Evolutionary conservation across 2,888 invertebrate species (phyloP), one percentile per base, ranked within the genome.

Genomic region (Drosophila limbata): DNA sequence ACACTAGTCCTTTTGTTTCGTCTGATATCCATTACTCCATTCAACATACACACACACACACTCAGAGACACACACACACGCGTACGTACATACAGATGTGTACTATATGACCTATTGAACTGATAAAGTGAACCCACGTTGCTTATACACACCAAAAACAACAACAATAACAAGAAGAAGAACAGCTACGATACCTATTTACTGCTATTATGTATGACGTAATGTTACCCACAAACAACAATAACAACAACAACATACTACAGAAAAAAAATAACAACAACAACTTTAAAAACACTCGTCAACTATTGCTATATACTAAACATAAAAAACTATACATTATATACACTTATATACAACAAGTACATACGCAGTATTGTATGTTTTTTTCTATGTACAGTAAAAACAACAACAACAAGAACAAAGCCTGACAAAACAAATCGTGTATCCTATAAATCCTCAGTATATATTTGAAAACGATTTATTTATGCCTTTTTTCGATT

Each of bases 171-270:
- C 37, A 55, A 21, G 8, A 44, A 21, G 8, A 44, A 59, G 31
- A 65, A 77, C 86, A 85, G 81, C 86, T 84, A 88, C 84, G 84
- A 88, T 84, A 83, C 84, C 83, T 84, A 86, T 84, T 83, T 88
- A 83, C 81, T 86, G 84, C 85, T 85, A 73, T 88, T 68, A 80
- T 88, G 83, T 88, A 82, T 82, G 74, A 88, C 84, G 72, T 72
- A 84, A 88, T 73, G 71, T 88, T 77, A 87, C 79, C 84, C 87
- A 84, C 84, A 78, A 72, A 78, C 42, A 67, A 63, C 35, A 70
- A 73, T 21, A 74, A 73, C 57, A 77, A 70, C 40, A 64, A 69
- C 48, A 67, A 57, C 69, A 69, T 66, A 35, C 11, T 28, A 60
- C 33, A 53, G 57, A 66, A 53, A 28, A 72, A 62, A 28, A 62